Evolutionary conservation across 1,140 invertebrate genomes (phyloP).

Genomic region (Leptinotarsa defecta): DNA sequence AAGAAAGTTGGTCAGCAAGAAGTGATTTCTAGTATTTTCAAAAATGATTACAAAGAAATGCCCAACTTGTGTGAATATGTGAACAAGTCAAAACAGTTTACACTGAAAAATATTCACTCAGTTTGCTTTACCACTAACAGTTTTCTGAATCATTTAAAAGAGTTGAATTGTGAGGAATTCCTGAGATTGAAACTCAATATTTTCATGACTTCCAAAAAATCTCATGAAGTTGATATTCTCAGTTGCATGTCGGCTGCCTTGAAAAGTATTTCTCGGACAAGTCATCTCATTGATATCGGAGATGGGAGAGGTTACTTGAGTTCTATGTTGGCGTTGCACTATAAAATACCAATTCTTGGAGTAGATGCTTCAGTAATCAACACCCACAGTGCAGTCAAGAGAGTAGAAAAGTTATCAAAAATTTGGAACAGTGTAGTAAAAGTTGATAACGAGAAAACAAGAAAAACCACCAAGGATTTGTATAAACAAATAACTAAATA

Average conservation of each 20-base stretch:
- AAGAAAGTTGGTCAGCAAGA: constrained; percentile 54
- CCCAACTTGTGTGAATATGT: constrained; percentile 50
- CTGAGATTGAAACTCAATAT: constrained; percentile 55
- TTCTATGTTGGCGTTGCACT: constrained; percentile 71
- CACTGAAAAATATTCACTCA: constrained; percentile 53
- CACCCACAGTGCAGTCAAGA: constrained; percentile 66
- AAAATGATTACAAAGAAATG: constrained; percentile 35
- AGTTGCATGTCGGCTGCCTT: constrained; percentile 51
- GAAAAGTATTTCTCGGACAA: constrained; percentile 50
- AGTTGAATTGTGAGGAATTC: constrained; percentile 42
- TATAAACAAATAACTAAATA: constrained; percentile 59
- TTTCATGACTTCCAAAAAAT: constrained; percentile 82
- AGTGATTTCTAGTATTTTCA: constrained; percentile 57
- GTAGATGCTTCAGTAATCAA: constrained; percentile 74
- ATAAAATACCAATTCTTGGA: constrained; percentile 74
- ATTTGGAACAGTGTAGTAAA: constrained; percentile 57
- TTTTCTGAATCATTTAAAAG: constrained; percentile 56
- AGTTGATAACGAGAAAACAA: constrained; percentile 34
- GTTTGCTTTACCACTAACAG: constrained; percentile 55
- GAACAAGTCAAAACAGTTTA: constrained; percentile 48
- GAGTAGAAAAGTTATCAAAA: constrained; percentile 65
- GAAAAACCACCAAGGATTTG: constrained; percentile 38
- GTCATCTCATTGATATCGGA: constrained; percentile 77
- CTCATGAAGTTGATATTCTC: constrained; percentile 76
- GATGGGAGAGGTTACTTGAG: constrained; percentile 87